Percentiles rank a stretch among this genome's conserved stretches.
Evolutionary conservation across 2,888 invertebrate species (phyloP).

Genomic region (Pristionchus arcanus): DNA sequence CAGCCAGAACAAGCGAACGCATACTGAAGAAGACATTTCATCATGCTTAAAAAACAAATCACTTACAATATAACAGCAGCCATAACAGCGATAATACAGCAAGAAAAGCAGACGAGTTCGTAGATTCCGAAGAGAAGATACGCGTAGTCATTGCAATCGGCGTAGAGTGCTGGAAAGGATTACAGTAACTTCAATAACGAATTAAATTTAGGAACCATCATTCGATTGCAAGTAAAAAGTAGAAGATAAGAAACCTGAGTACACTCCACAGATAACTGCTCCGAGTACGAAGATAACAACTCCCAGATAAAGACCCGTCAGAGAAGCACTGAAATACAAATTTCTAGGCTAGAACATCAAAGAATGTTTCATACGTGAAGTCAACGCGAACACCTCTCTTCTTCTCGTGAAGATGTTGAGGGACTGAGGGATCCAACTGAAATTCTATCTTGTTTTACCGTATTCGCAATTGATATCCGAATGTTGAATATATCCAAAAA

Average conservation of each 20-base stretch:
- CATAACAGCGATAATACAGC: constrained; percentile 20
- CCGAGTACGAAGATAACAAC: constrained; percentile 41
- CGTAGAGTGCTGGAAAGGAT: constrained; percentile 16
- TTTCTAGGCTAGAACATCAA: neutral
- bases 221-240: neutral
- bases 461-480: neutral
- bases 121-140: constrained; percentile 46
- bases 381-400: constrained; percentile 42
- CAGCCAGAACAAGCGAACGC: constrained; percentile 25
- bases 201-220: too few relatives aligned
- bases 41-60: neutral
- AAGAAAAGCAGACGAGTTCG: constrained; percentile 5
- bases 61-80: constrained; percentile 27
- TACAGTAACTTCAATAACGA: neutral
- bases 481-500: neutral
- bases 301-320: constrained; percentile 38
- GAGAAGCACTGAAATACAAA: constrained; percentile 10
- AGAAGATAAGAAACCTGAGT: neutral
- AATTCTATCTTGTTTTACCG: neutral
- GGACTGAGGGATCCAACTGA: constrained; percentile 29
- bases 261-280: constrained; percentile 36
- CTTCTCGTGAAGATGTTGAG: constrained; percentile 35
- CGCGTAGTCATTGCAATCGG: constrained; percentile 9
- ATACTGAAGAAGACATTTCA: constrained; percentile 18
- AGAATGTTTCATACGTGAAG: neutral